Evolutionary conservation across 2,113 vertebrate genomes (phyloP), one percentile per base, ranked within the genome.

Genomic region (Mobula birostris): DNA sequence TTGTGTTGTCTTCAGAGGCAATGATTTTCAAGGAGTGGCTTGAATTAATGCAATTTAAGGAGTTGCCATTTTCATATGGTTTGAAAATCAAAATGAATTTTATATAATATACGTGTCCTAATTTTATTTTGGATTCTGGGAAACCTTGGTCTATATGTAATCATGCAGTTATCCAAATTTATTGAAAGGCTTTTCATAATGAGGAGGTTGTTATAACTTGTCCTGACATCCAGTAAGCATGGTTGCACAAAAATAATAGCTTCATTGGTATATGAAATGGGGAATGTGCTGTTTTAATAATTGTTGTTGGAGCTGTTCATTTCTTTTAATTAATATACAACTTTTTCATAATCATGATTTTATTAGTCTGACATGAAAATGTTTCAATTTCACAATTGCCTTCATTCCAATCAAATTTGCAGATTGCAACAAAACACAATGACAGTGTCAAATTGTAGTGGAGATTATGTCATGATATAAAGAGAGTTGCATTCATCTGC

Each of bases 161-260:
- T 68, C 32, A 72, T 92, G 32, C 68, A 14, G 36, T 92, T 92
- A 72, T 70, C 63, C 68, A 87, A 48, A 63, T 72, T 40, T 14
- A 70, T 92, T 91, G n/a, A 90, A 91, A 91, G 68, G 32, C 61
- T 66, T 68, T n/a, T 90, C n/a, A 63, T 90, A 32, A 90, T 58
- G 15, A 8, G 6, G 29, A 61, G n/a, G 7, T 92, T 61, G 83
- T 63, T 58, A 15, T 48, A 24, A 72, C 19, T 15, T 92, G 66
- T 66, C 19, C 32, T 68, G 32, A 92, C 36, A 24, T 40, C 8
- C 32, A 40, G 21, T 92, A 92, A 92, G 40, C n/a, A 36, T 70
- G 63, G 9, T 66, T 72, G 66, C 8, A 24, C 68, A 72, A 72
- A 40, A 32, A 32, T 66, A 61, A 90, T 90, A 17, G 61, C 61